phyloP scores from a whole-genome alignment of 2,113 vertebrate genomes.

The Sebastes schlegelii region DNA sequence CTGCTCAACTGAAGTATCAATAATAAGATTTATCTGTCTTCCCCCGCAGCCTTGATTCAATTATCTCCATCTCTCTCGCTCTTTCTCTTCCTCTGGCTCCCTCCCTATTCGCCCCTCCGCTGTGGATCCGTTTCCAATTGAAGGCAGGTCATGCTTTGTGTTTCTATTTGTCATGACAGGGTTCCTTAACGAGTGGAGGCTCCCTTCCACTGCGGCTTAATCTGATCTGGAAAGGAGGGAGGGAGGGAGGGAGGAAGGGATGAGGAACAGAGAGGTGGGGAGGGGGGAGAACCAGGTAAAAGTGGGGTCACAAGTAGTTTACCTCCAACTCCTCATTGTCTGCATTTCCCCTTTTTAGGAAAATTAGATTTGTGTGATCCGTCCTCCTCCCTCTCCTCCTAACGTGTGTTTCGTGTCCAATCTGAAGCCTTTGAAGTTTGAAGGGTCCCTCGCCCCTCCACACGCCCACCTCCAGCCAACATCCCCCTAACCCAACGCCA shows the following conservation, averaged over 20 bases:
- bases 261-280: slow-evolving; percentile 55
- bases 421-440: slow-evolving; percentile 82
- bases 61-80: slow-evolving; percentile 75
- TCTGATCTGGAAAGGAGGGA: slow-evolving; percentile 78
- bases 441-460: slow-evolving; percentile 66
- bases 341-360: slow-evolving; percentile 73
- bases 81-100: slow-evolving; percentile 66
- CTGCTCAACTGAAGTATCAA: slow-evolving; percentile 78
- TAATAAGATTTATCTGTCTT: slow-evolving; percentile 81
- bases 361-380: slow-evolving; percentile 79
- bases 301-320: slow-evolving; percentile 84
- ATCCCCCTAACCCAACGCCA: slow-evolving; percentile 19
- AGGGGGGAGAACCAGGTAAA: slow-evolving; percentile 76
- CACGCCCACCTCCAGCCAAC: slow-evolving; percentile 47
- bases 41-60: slow-evolving; percentile 82
- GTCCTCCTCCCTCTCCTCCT: slow-evolving; percentile 53
- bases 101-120: slow-evolving; percentile 68
- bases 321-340: slow-evolving; percentile 77
- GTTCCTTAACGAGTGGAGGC: slow-evolving; percentile 75
- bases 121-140: slow-evolving; percentile 86
- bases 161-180: slow-evolving; percentile 85
- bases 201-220: slow-evolving; percentile 77
- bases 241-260: slow-evolving; percentile 37
- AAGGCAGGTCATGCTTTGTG: slow-evolving; percentile 84
- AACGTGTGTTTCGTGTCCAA: slow-evolving; percentile 80